phyloP scores from a whole-genome alignment of 2,888 invertebrate genomes.

The Microctonus hyperodae region DNA sequence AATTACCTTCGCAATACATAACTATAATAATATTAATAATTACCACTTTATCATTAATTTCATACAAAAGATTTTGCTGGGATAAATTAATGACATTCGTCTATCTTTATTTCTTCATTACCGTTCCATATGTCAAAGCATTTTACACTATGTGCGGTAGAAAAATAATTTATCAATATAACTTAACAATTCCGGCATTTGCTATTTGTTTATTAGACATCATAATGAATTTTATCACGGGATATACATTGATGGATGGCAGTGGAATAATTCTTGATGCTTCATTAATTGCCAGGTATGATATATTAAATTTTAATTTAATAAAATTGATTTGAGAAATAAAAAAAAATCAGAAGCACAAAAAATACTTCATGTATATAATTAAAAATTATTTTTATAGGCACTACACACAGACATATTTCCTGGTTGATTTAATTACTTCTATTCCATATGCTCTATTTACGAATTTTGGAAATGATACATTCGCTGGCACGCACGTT shows the following conservation, averaged over 20 bases:
- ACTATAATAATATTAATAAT: background rate
- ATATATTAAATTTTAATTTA: background rate
- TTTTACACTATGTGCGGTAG: constrained; percentile 45
- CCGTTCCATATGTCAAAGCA: constrained; percentile 46
- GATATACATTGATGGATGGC: constrained; percentile 46
- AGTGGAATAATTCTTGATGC: constrained; percentile 51
- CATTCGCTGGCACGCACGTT: constrained; percentile 37
- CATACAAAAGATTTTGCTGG: constrained; percentile 50
- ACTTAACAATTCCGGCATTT: constrained; percentile 43
- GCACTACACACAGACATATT: constrained; percentile 53
- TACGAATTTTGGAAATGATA: constrained; percentile 26
- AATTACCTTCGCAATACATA: background rate
- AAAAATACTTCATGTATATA: background rate
- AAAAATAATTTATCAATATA: constrained; percentile 26
- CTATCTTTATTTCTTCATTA: constrained; percentile 48
- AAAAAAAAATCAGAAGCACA: background rate
- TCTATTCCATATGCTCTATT: constrained; percentile 54
- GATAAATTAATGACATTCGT: constrained; percentile 50
- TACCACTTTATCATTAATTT: too few relatives aligned
- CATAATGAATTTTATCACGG: constrained; percentile 56
- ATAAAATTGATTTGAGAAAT: background rate
- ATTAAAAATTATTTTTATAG: constrained; percentile 41
- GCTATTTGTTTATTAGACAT: constrained; percentile 50
- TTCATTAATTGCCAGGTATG: constrained; percentile 44
- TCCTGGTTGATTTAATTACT: constrained; percentile 56